A percentile compares a stretch with the other conserved stretches of the same genome.
Conservation (phyloP, 2,113 vertebrate genomes). For the Elephas maximus region DNA sequence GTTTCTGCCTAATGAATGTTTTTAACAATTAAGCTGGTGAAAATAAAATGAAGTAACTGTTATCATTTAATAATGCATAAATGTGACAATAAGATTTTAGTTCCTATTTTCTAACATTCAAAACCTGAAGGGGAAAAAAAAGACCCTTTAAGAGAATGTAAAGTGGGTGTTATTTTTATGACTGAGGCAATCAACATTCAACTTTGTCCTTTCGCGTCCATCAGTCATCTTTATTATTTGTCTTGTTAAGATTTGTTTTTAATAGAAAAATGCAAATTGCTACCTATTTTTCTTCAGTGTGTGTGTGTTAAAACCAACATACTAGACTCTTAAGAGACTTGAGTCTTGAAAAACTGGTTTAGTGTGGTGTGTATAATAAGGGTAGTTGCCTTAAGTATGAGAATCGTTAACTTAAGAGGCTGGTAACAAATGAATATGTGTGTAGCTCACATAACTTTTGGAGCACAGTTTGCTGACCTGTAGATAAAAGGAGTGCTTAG, state of each 20-base stretch:
- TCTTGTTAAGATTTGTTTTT: slow-evolving; percentile 7
- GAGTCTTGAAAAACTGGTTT: slow-evolving; percentile 31
- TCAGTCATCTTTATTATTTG: neutral
- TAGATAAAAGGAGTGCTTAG: neutral
- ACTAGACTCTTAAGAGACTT: neutral
- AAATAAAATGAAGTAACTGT: slow-evolving; percentile 6
- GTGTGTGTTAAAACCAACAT: neutral
- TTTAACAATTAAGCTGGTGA: slow-evolving; percentile 56
- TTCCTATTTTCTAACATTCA: slow-evolving; percentile 4
- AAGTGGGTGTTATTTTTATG: neutral
- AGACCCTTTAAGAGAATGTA: neutral
- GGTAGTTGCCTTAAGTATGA: neutral
- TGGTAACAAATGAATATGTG: neutral
- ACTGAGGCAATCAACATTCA: neutral
- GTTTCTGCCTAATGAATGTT: slow-evolving; percentile 66
- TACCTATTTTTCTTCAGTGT: neutral
- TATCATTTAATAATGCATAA: slow-evolving; percentile 68
- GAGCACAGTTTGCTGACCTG: neutral
- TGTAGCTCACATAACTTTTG: neutral
- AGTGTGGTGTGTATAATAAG: neutral
- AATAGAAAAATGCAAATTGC: neutral
- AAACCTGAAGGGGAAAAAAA: neutral
- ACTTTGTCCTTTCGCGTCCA: neutral
- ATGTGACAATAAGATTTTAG: neutral
- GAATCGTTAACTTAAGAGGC: slow-evolving; percentile 21